Percentiles rank a stretch among this genome's conserved stretches.
Evolutionary conservation across 2,797 vertebrate species (phyloP).

Genomic region (Onychomys torridus): DNA sequence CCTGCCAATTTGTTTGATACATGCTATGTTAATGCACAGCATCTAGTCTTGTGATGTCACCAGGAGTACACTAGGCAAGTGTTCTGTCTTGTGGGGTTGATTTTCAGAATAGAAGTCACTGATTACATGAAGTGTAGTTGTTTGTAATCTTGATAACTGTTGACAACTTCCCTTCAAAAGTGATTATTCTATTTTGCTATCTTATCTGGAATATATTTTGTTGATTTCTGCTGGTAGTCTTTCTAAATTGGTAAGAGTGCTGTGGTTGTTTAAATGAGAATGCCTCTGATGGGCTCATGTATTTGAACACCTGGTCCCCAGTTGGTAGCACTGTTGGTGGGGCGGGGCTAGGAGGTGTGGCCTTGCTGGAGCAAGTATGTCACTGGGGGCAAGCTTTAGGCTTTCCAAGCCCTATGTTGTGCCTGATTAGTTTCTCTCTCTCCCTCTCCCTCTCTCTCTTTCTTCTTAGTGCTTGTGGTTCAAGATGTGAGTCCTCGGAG

Average conservation of each 20-base stretch:
- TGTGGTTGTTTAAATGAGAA: not conserved
- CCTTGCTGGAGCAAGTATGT: not conserved
- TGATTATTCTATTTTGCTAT: not conserved
- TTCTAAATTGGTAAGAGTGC: not conserved
- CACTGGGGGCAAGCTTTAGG: not conserved
- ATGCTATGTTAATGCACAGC: not conserved
- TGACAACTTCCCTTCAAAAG: not conserved
- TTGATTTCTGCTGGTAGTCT: not conserved
- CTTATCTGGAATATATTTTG: not conserved
- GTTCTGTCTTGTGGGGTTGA: not conserved
- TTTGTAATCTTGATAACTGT: not conserved
- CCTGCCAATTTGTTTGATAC: not conserved
- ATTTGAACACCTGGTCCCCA: not conserved
- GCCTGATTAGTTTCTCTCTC: not conserved
- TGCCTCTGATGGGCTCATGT: not conserved
- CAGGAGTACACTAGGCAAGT: not conserved
- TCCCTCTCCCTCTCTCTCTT: not conserved
- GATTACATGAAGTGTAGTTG: not conserved
- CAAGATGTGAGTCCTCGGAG: not conserved
- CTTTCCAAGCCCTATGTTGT: not conserved
- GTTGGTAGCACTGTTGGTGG: not conserved
- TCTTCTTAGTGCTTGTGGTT: too few species aligned
- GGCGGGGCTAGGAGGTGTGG: not conserved
- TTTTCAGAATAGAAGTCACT: not conserved
- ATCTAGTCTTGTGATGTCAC: not conserved